Percentiles rank a stretch among this genome's conserved stretches.
phyloP scores from a whole-genome alignment of 1,140 invertebrate species.

The Drosophila nigrodunni region DNA sequence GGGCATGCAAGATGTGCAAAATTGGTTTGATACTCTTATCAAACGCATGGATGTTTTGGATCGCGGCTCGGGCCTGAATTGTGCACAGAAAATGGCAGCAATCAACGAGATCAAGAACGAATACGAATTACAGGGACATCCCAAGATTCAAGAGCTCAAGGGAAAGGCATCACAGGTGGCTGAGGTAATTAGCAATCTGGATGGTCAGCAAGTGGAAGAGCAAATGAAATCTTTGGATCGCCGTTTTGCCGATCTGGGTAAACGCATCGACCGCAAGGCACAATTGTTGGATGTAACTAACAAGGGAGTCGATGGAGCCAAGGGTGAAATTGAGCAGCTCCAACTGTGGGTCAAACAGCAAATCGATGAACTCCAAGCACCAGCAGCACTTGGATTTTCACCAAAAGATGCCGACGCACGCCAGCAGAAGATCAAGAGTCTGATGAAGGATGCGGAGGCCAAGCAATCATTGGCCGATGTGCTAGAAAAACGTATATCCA shows the following conservation, averaged over 20 bases:
- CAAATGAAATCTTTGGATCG: constrained; percentile 93
- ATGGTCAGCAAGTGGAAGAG: constrained; percentile 96
- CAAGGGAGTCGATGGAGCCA: constrained; percentile 91
- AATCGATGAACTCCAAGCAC: constrained; percentile 88
- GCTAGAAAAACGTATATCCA: constrained; percentile 92
- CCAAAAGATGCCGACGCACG: constrained; percentile 90
- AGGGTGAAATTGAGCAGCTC: constrained; percentile 90
- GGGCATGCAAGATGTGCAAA: constrained; percentile 90
- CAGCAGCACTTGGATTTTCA: constrained; percentile 90
- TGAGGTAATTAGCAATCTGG: constrained; percentile 92
- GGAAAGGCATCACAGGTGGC: constrained; percentile 89
- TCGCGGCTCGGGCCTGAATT: constrained; percentile 92
- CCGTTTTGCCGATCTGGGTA: constrained; percentile 92
- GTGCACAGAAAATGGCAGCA: constrained; percentile 90
- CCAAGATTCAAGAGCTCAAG: constrained; percentile 89
- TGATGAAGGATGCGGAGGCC: constrained; percentile 93
- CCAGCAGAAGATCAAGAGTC: constrained; percentile 89
- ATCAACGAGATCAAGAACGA: constrained; percentile 89
- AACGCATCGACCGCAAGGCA: constrained; percentile 92
- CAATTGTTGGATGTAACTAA: constrained; percentile 92
- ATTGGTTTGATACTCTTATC: constrained; percentile 91
- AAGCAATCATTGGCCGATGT: constrained; percentile 93
- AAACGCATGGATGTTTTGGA: constrained; percentile 93
- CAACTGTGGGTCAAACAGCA: constrained; percentile 92
- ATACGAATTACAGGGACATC: constrained; percentile 89